A percentile compares a stretch with the other conserved stretches of the same genome.
Evolutionary conservation across 2,113 vertebrate genomes (phyloP).

Genomic region (Neolamprologus toae): DNA sequence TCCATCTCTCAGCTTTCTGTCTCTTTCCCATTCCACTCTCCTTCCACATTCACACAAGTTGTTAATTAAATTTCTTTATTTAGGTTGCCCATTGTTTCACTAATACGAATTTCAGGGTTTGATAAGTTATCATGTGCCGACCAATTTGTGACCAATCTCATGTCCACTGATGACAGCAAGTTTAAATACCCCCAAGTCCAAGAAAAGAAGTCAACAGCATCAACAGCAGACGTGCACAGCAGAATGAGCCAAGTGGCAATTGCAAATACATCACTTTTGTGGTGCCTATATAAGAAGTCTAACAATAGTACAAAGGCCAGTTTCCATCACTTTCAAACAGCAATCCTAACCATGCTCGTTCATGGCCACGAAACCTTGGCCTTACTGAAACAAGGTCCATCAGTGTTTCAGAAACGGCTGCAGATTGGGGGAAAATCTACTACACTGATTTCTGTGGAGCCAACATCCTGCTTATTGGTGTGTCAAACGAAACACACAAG

Average conservation of each 20-base stretch:
- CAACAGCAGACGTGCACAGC: not conserved
- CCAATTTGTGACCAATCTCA: not conserved
- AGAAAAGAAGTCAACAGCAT: not conserved
- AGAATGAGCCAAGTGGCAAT: not conserved
- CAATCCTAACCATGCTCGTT: not conserved
- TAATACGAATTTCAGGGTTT: not conserved
- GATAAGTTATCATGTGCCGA: not conserved
- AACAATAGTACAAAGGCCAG: not conserved
- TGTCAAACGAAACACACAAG: not conserved
- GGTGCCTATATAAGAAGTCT: not conserved
- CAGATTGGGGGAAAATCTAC: not conserved
- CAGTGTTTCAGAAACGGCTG: not conserved
- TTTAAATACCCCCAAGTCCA: not conserved
- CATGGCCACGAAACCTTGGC: not conserved
- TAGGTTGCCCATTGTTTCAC: not conserved
- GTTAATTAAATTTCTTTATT: not conserved
- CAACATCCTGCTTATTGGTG: not conserved
- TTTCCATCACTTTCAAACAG: not conserved
- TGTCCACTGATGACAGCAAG: not conserved
- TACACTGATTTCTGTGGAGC: not conserved
- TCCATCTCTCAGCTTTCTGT: slow-evolving; percentile 10
- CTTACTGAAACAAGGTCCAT: not conserved
- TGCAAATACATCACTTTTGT: not conserved
- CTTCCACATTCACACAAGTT: not conserved
- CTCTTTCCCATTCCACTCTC: slow-evolving; percentile 7